phyloP scores from a whole-genome alignment of 2,888 invertebrate genomes.

The Cataglyphis rosenhaueri region DNA sequence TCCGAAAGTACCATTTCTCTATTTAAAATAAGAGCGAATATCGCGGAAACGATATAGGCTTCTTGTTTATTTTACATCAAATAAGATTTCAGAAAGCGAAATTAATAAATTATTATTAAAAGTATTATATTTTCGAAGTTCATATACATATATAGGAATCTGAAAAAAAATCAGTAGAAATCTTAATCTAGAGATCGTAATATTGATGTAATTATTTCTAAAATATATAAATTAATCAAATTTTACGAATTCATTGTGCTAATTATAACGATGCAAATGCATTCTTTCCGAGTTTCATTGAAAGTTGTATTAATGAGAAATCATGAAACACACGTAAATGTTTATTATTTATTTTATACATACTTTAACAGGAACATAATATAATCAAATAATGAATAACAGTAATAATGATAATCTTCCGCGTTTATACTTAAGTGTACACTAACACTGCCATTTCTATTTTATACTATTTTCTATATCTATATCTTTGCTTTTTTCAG shows the following conservation, averaged over 20 bases:
- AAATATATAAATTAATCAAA: background rate
- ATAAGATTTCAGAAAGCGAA: background rate
- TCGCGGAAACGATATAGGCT: background rate
- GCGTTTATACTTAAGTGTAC: background rate
- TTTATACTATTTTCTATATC: background rate
- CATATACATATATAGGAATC: background rate
- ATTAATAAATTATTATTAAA: background rate
- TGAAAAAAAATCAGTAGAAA: background rate
- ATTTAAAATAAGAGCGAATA: background rate
- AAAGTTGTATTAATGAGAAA: background rate
- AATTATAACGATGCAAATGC: background rate
- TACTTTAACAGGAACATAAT: background rate
- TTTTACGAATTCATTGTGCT: background rate
- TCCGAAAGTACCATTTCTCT: background rate
- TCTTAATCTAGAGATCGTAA: background rate
- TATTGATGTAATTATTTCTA: background rate
- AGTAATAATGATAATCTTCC: background rate
- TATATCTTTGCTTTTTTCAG: background rate
- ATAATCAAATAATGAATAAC: background rate
- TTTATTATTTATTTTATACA: background rate
- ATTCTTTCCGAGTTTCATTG: background rate
- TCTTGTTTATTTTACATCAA: background rate
- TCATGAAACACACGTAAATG: background rate
- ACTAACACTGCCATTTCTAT: background rate
- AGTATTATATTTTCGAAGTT: background rate